Evolutionary conservation across 2,797 vertebrate species (phyloP).

Genomic region (Serranus cabrilla): DNA sequence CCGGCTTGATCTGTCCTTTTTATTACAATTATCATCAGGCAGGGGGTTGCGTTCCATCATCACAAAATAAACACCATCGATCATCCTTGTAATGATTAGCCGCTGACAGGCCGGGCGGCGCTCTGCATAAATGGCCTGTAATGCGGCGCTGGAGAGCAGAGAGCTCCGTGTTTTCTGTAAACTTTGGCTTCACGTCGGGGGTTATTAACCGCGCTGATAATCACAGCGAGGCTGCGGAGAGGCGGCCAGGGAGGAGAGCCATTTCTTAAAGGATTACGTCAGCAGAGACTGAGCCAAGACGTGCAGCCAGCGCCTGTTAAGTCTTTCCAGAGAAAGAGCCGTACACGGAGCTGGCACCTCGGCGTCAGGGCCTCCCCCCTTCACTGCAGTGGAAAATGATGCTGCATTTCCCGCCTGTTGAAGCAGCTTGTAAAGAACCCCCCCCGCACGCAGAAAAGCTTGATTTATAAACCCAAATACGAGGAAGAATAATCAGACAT

Average conservation of each 20-base stretch:
- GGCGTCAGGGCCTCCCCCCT: constrained; percentile 42
- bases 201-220: constrained; percentile 87
- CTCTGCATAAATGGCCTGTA: constrained; percentile 91
- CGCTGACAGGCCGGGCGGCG: constrained; percentile 90
- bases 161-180: constrained; percentile 77
- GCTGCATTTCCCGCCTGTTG: constrained; percentile 62
- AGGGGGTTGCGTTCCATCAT: constrained; percentile 96
- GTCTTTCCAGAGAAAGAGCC: constrained; percentile 62
- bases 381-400: constrained; percentile 67
- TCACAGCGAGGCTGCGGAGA: constrained; percentile 69
- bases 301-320: constrained; percentile 58
- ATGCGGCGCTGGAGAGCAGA: constrained; percentile 34
- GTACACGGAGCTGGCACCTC: constrained; percentile 42
- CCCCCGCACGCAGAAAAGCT: background rate
- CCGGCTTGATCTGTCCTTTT: constrained; percentile 97
- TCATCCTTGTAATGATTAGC: constrained; percentile 98
- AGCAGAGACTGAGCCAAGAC: constrained; percentile 53
- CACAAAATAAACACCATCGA: constrained; percentile 98
- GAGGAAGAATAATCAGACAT: constrained; percentile 37
- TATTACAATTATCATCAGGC: constrained; percentile 97
- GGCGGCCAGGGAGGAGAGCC: constrained; percentile 31
- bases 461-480: constrained; percentile 54
- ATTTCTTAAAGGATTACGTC: constrained; percentile 49
- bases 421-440: constrained; percentile 54
- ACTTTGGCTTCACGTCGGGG: constrained; percentile 84